These are phyloP conservation scores for Sarcophaga subvicina DNA, from an alignment of 2,888 invertebrate genomes.

Conservation along the genomic window DNA sequence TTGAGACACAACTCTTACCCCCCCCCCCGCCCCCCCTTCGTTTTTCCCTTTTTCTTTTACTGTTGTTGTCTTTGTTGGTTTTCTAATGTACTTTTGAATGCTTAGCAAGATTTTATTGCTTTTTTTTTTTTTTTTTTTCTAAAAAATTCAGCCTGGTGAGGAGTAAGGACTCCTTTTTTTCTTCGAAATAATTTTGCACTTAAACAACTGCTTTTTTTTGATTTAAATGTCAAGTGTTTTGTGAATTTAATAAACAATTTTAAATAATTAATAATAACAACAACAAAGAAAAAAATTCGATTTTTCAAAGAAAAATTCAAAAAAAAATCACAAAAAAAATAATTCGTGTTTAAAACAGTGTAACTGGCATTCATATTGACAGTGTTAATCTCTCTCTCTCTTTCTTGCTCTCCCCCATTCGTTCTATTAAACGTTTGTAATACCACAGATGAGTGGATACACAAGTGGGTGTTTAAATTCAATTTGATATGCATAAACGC, in stretches of 20 bases:
- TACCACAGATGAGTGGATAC: constrained; percentile 77
- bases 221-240: too few relatives aligned
- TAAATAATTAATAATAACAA: too few relatives aligned
- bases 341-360: too few relatives aligned
- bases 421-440: constrained; percentile 58
- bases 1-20: not conserved
- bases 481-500: constrained; percentile 74
- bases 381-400: constrained; percentile 50
- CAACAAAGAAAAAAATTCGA: too few relatives aligned
- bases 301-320: not conserved
- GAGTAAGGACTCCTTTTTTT: too few relatives aligned
- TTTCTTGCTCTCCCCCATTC: not conserved
- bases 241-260: too few relatives aligned
- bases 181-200: too few relatives aligned
- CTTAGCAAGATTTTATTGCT: constrained; percentile 43
- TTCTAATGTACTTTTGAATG: constrained; percentile 35
- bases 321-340: not conserved
- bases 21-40: not conserved
- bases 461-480: constrained; percentile 80
- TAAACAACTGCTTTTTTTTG: too few relatives aligned
- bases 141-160: too few relatives aligned
- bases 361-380: constrained; percentile 21
- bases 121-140: constrained; percentile 35
- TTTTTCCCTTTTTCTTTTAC: not conserved
- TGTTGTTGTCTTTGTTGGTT: constrained; percentile 39